Base-by-base conservation (phyloP, 2,888 invertebrate genomes). In the Papilio demoleus region DNA sequence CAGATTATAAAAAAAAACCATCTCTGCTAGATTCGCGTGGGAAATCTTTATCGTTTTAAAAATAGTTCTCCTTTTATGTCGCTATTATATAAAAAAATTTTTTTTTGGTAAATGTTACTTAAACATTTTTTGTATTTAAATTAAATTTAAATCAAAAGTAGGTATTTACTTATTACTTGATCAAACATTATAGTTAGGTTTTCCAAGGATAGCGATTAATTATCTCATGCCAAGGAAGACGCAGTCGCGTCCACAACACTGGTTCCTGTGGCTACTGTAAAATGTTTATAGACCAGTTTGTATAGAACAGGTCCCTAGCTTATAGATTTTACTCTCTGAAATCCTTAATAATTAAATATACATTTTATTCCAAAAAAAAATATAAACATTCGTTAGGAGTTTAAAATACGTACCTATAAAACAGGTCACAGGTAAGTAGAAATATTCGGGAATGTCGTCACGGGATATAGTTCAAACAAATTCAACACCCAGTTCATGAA, bases 401-500 rank as follows among this genome's bases (percentile, higher is more conserved):
- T 14, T 61, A 36, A 47, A 68, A 71, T 78, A 88, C 90, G 71
- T 88, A 91, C 90, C 89, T 85, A 31, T 77, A 31, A 74, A 78
- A 77, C 77, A 75, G 76, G 78, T 76, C 76, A 76, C 78, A 71
- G 66, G 66, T 68, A 69, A 75, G 76, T 76, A 74, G 75, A 74
- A 74, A 71, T 74, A 76, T 76, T 74, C 77, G 79, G 75, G 75
- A 76, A 78, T 76, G 77, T 81, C 83, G 81, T 84, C 88, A 90
- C 88, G 88, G 81, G 85, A 81, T 81, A 84, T 81, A 86, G 88
- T 88, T 90, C 87, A 86, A 91, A 90, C 88, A 87, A 90, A 84
- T 87, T 85, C 85, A 89, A 88, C 90, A 91, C 89, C 87, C 83
- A 87, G 92, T 91, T 90, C 85, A 91, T 90, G 88, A 91, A 92